Base-by-base conservation (phyloP, 2,797 vertebrate genomes). In the Neostethus bicornis region DNA sequence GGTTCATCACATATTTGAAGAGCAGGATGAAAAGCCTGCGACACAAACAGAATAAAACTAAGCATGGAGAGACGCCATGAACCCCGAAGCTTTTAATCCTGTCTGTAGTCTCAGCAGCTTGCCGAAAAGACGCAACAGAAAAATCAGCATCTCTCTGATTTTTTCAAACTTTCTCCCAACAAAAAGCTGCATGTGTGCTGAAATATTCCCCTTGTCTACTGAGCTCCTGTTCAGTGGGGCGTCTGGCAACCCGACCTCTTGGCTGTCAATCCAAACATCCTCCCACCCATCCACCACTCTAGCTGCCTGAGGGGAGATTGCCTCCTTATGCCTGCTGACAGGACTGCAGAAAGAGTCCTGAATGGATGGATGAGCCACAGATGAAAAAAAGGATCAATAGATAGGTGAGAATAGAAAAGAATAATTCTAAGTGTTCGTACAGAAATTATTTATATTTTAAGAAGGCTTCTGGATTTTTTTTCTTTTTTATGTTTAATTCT, bases 311-410 rank as follows among this genome's bases (percentile, higher is more conserved):
- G 70, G 69, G 83, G 79, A 84, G 76, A 75, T 59, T 83, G 84
- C 89, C 88, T 89, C 82, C 90, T 91, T 67, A 85, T 61, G 88
- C 79, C 54, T 49, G 35, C 34, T 72, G 45, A 48, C 45, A 69
- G 76, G 61, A 84, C 73, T 86, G 80, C 79, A 74, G 34, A 14
- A 24, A 26, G 47, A 37, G 0, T 2, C 21, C 31, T 11, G 13
- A 52, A 57, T 47, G 32, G 56, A 63, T 28, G 20, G 66, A 64
- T 4, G n/a, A n/a, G n/a, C n/a, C n/a, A n/a, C n/a, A n/a, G n/a
- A n/a, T n/a, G 32, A 46, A 53, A 31, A 17, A 37, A 32, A 19
- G 20, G n/a, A 34, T 14, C 29, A 45, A 20, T 29, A 50, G 24
- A 3, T 17, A n/a, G 45, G 61, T n/a, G 34, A 50, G 14, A 17